phyloP scores from a whole-genome alignment of 1,140 invertebrate species.

The Caenorhabditis briggsae region DNA sequence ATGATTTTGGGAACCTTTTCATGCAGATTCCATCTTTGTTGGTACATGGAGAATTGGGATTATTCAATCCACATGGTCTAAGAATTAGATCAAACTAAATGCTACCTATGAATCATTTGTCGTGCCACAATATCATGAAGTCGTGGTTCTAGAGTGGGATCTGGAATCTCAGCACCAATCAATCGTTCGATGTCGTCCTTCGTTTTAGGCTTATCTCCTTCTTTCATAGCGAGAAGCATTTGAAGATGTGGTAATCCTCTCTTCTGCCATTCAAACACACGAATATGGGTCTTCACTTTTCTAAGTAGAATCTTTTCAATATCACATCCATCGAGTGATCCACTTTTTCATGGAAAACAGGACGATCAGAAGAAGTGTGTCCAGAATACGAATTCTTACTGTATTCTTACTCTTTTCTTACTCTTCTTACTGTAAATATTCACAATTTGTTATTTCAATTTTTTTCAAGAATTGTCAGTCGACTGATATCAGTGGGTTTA shows the following conservation, averaged over 20 bases:
- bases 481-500: too few relatives aligned
- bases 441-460: too few relatives aligned
- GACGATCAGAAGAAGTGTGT: constrained; percentile 69
- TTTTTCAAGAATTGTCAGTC: too few relatives aligned
- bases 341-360: constrained; percentile 74
- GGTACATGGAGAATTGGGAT: constrained; percentile 2
- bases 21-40: not conserved
- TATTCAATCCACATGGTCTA: not conserved
- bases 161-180: constrained; percentile 42
- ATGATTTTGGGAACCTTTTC: not conserved
- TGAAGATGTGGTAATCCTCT: constrained; percentile 78
- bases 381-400: too few relatives aligned
- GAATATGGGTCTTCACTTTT: constrained; percentile 62
- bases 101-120: constrained; percentile 32
- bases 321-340: constrained; percentile 69
- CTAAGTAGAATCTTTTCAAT: constrained; percentile 70
- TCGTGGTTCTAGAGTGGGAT: not conserved
- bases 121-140: constrained; percentile 4
- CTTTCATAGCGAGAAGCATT: constrained; percentile 70
- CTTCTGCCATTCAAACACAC: constrained; percentile 78
- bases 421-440: too few relatives aligned
- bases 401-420: too few relatives aligned
- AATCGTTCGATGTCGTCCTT: constrained; percentile 51
- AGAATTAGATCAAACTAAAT: not conserved
- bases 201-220: constrained; percentile 65